These are phyloP conservation scores for Trichonephila clavata DNA, from an alignment of 1,140 invertebrate genomes.

Conservation along the genomic window DNA sequence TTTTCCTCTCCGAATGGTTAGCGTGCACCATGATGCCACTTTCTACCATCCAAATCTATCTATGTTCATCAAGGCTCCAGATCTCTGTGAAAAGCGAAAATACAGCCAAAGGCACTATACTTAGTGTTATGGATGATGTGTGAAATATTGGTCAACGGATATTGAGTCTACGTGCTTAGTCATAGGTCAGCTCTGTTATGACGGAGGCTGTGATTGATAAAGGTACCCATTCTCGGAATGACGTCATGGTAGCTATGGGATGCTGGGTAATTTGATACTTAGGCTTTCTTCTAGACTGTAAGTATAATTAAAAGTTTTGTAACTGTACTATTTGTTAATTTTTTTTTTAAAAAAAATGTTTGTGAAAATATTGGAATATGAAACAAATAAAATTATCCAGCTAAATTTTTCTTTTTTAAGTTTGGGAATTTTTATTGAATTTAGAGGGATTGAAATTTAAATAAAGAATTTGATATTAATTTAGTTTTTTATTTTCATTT, in stretches of 20 bases:
- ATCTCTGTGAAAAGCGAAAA: background rate
- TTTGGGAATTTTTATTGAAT: no score
- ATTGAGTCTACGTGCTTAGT: conserved; percentile 56
- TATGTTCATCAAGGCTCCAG: background rate
- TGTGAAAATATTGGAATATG: no score
- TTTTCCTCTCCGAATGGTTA: background rate
- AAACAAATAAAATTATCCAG: no score
- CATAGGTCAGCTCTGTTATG: conserved; percentile 34
- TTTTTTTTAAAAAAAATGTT: no score
- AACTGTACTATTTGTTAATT: no score
- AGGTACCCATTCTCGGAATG: background rate
- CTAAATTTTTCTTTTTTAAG: no score
- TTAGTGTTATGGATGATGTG: background rate
- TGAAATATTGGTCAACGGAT: conserved; percentile 53
- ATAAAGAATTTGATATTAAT: no score
- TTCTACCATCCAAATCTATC: background rate
- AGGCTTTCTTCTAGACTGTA: background rate
- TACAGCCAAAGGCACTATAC: background rate
- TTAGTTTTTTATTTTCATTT: no score
- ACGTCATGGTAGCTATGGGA: background rate
- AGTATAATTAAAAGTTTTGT: no score
- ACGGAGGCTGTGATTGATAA: conserved; percentile 23
- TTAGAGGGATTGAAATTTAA: no score
- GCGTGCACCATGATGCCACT: background rate
- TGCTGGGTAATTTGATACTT: background rate